These are phyloP conservation scores for Mythimna impura DNA, from an alignment of 2,888 invertebrate genomes.

Conservation along the genomic window DNA sequence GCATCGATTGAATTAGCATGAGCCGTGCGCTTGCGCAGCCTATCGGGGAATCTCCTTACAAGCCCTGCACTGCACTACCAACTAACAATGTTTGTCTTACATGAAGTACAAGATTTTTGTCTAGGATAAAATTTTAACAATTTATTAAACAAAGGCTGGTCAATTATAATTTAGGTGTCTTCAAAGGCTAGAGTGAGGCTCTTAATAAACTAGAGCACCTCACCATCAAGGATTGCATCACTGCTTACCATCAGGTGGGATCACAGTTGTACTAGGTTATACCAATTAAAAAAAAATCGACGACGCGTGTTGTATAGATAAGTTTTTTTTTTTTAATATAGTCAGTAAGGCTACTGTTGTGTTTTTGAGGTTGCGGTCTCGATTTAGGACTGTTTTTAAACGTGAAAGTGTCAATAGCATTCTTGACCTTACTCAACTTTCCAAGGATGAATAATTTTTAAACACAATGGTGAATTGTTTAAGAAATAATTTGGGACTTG, in stretches of 20 bases:
- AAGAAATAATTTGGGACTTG: neutral
- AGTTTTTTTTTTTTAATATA: neutral
- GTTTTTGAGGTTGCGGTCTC: neutral
- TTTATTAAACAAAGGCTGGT: constrained; percentile 18
- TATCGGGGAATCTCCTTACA: constrained; percentile 71
- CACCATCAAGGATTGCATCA: too few relatives aligned
- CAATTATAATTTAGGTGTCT: too few relatives aligned
- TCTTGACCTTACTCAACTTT: constrained; percentile 30
- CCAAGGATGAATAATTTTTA: constrained; percentile 17
- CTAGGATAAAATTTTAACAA: constrained; percentile 45
- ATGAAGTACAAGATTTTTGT: constrained; percentile 54
- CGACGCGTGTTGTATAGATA: too few relatives aligned
- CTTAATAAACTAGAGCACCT: too few relatives aligned
- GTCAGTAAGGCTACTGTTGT: neutral
- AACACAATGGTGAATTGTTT: constrained; percentile 49
- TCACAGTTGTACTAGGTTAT: too few relatives aligned
- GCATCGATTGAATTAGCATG: constrained; percentile 80
- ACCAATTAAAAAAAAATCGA: too few relatives aligned
- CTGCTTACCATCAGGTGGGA: too few relatives aligned
- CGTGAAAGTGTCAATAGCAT: neutral
- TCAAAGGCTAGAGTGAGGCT: too few relatives aligned
- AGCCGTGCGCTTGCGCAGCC: constrained; percentile 67
- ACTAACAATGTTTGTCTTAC: constrained; percentile 57
- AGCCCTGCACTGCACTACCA: constrained; percentile 44
- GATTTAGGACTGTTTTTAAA: neutral